Conservation (phyloP, 2,113 vertebrate species). For the Steatornis caripensis region DNA sequence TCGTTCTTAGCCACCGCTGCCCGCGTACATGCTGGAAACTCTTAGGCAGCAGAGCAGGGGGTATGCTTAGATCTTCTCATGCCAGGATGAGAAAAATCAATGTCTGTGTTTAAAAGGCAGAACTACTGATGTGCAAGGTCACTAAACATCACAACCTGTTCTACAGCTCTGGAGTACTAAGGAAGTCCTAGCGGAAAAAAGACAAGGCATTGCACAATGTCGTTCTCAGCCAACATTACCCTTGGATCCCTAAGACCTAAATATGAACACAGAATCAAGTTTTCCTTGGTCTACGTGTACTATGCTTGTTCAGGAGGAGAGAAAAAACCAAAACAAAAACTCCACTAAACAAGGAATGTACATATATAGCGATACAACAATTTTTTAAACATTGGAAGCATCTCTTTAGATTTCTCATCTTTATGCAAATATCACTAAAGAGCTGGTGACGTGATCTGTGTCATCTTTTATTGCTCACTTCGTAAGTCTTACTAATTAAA, state of each 20-base stretch:
- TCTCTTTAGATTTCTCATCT: neutral
- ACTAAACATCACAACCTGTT: neutral
- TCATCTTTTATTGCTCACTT: neutral
- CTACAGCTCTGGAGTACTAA: neutral
- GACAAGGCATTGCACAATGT: neutral
- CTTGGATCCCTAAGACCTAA: neutral
- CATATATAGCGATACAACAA: neutral
- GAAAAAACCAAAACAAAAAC: neutral
- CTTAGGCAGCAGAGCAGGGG: neutral
- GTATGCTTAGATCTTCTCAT: constrained; percentile 2
- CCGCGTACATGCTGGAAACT: neutral
- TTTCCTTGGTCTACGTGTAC: neutral
- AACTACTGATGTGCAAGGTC: neutral
- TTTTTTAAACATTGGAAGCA: neutral
- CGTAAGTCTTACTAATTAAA: neutral
- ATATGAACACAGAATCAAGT: neutral
- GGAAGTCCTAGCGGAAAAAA: neutral
- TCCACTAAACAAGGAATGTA: neutral
- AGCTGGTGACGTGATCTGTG: neutral
- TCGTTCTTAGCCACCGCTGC: neutral
- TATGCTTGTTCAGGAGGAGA: neutral
- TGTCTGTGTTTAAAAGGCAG: constrained; percentile 27
- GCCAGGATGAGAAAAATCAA: constrained; percentile 13
- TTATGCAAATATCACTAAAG: neutral
- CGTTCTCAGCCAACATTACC: neutral